These are phyloP conservation scores for Gymnocypris eckloni DNA, from an alignment of 2,797 vertebrate species.

Conservation along the genomic window DNA sequence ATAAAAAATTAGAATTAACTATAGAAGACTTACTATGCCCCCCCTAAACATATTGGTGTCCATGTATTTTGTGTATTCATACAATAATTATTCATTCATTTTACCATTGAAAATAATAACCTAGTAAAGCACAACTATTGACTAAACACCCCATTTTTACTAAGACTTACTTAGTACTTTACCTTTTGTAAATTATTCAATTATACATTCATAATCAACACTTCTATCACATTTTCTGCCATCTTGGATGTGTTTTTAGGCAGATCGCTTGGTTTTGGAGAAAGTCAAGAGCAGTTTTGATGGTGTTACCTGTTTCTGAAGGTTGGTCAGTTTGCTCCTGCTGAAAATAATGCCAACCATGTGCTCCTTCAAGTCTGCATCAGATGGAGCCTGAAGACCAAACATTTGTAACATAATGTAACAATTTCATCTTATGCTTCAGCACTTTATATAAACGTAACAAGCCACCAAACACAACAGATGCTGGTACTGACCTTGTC, in stretches of 20 bases:
- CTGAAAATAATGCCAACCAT: conserved; percentile 99
- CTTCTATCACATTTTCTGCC: background rate
- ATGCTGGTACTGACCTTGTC: conserved; percentile 88
- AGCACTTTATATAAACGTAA: background rate
- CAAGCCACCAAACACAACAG: background rate
- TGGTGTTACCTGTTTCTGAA: conserved; percentile 93
- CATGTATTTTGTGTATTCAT: background rate
- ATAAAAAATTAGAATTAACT: background rate
- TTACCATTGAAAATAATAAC: background rate
- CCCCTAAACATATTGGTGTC: background rate
- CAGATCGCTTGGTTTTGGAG: background rate
- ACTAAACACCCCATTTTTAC: background rate
- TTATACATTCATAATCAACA: background rate
- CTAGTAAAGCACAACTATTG: background rate
- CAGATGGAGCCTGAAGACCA: conserved; percentile 88
- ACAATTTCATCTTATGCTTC: background rate
- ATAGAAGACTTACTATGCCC: background rate
- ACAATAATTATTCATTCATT: background rate
- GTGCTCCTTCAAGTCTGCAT: conserved; percentile 98
- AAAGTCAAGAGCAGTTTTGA: background rate
- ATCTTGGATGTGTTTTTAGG: background rate
- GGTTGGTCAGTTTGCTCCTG: conserved; percentile 98
- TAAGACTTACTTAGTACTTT: background rate
- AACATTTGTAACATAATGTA: conserved; percentile 41
- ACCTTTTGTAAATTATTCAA: background rate